Conservation (phyloP, 2,888 invertebrate genomes). For the Exocentrus adspersus region DNA sequence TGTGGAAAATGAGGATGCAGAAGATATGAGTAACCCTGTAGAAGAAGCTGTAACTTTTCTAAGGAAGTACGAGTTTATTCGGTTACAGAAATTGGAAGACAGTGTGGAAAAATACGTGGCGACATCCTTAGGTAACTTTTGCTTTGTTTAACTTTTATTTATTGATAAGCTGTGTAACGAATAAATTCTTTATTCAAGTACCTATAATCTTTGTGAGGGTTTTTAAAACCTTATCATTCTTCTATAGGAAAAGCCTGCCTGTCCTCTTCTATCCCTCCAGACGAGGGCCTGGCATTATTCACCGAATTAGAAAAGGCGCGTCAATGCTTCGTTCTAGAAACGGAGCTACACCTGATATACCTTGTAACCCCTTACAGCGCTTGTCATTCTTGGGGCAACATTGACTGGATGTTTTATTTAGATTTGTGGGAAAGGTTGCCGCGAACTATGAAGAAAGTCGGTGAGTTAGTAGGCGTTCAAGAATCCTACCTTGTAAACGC, state of each 20-base stretch:
- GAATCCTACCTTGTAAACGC: conserved; percentile 87
- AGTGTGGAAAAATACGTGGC: conserved; percentile 71
- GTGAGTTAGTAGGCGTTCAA: conserved; percentile 86
- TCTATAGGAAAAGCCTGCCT: conserved; percentile 82
- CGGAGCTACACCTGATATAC: conserved; percentile 94
- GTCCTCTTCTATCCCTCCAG: conserved; percentile 92
- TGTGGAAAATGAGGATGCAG: conserved; percentile 57
- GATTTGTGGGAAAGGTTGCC: conserved; percentile 85
- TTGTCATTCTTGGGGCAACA: conserved; percentile 78
- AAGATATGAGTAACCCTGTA: conserved; percentile 62
- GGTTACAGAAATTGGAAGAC: conserved; percentile 67
- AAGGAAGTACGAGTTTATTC: conserved; percentile 83
- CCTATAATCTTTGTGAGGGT: no score
- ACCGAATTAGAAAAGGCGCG: conserved; percentile 90
- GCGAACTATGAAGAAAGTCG: conserved; percentile 84
- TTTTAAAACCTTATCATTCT: no score
- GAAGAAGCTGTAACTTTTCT: conserved; percentile 76
- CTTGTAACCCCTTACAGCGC: conserved; percentile 94
- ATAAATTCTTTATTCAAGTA: not conserved
- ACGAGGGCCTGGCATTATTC: conserved; percentile 89
- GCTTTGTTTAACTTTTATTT: not conserved
- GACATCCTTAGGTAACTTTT: conserved; percentile 75
- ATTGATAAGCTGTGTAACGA: not conserved
- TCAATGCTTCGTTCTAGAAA: conserved; percentile 90
- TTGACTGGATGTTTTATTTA: conserved; percentile 85